These are phyloP conservation scores for Hystrix brachyura DNA, from an alignment of 2,113 vertebrate species.

Conservation along the genomic window DNA sequence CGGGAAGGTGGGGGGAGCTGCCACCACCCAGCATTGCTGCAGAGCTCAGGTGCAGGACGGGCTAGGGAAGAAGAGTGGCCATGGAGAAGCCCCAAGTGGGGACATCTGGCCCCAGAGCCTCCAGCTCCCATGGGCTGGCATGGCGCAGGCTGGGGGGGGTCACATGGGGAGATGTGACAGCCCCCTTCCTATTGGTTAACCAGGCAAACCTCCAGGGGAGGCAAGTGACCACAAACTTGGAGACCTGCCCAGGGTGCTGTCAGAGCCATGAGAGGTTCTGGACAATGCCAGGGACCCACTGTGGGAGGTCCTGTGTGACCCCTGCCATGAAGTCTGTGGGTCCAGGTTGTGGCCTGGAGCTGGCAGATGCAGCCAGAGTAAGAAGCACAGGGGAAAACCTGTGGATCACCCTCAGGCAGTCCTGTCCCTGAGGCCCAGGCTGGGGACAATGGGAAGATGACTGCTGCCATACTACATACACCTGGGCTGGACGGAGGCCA, in stretches of 20 bases:
- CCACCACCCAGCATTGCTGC: accelerated
- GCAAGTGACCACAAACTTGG: neutral
- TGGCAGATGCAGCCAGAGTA: neutral
- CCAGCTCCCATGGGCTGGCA: neutral
- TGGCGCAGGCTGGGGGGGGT: neutral
- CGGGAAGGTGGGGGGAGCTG: neutral
- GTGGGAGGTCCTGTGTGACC: accelerated
- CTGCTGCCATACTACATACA: too few species aligned
- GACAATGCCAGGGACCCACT: neutral
- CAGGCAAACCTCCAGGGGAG: neutral
- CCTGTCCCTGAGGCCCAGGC: neutral
- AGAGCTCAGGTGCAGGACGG: neutral
- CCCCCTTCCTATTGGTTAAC: neutral
- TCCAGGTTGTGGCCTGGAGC: neutral
- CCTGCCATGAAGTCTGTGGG: neutral
- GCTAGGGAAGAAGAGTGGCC: too few species aligned
- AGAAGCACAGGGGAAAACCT: neutral
- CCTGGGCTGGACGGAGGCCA: neutral
- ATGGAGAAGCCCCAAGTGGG: accelerated
- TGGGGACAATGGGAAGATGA: neutral
- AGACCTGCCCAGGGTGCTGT: neutral
- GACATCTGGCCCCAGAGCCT: neutral
- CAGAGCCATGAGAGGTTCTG: neutral
- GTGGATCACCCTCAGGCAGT: neutral
- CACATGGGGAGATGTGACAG: accelerated